A percentile compares a stretch with the other conserved stretches of the same genome.
Evolutionary conservation across 2,888 invertebrate genomes (phyloP).

Genomic region (Epistrophe eligans): DNA sequence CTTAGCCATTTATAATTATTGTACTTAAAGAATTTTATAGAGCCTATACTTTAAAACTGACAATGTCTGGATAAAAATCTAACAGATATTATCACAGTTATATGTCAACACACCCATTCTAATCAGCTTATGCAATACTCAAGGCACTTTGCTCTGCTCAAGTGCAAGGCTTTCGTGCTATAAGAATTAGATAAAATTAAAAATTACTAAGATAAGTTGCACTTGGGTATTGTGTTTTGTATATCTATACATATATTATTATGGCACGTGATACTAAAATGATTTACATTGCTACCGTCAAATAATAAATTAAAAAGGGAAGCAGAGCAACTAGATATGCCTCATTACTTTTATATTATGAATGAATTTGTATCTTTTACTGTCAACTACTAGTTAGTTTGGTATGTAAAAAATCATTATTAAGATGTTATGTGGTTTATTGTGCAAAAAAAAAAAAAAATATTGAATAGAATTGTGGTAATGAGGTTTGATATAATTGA

Average conservation of each 20-base stretch:
- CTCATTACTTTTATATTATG: slow-evolving; percentile 7
- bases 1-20: slow-evolving; percentile 31
- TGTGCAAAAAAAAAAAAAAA: slow-evolving; percentile 18
- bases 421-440: slow-evolving; percentile 19
- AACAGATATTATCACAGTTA: slow-evolving; percentile 5
- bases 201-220: slow-evolving; percentile 5
- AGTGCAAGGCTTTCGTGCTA: slow-evolving; percentile 45
- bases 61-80: background rate
- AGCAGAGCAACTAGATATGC: background rate
- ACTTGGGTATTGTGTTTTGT: background rate
- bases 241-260: background rate
- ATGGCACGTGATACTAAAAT: slow-evolving; percentile 16
- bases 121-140: slow-evolving; percentile 40
- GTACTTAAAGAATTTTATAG: slow-evolving; percentile 10
- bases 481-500: slow-evolving; percentile 3
- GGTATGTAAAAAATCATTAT: slow-evolving; percentile 6
- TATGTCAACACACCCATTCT: slow-evolving; percentile 34
- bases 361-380: slow-evolving; percentile 51
- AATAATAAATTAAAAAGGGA: background rate
- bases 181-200: slow-evolving; percentile 28
- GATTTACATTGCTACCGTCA: slow-evolving; percentile 1
- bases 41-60: background rate
- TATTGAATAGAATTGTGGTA: background rate
- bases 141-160: slow-evolving; percentile 7
- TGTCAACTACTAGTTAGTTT: slow-evolving; percentile 12